phyloP scores from a whole-genome alignment of 2,113 vertebrate species.

The Astatotilapia flaviijosephi region DNA sequence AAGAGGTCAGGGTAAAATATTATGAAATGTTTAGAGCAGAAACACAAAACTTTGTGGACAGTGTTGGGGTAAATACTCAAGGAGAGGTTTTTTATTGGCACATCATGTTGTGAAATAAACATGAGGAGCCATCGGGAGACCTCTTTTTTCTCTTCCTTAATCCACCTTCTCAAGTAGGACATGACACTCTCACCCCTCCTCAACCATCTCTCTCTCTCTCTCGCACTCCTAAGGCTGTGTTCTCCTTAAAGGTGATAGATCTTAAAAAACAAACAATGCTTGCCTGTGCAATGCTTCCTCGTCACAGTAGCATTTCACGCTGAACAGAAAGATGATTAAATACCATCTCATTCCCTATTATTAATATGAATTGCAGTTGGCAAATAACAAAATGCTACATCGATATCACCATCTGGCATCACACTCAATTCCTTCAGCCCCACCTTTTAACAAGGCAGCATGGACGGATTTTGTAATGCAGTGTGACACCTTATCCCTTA shows the following conservation, averaged over 20 bases:
- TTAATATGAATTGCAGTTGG: neutral
- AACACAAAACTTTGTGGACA: neutral
- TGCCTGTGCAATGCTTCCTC: neutral
- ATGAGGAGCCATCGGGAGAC: slow-evolving; percentile 46
- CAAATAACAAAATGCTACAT: neutral
- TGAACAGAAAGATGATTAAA: neutral
- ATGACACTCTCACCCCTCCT: neutral
- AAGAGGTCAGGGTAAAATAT: slow-evolving; percentile 26
- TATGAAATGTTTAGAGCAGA: slow-evolving; percentile 6
- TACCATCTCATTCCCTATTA: neutral
- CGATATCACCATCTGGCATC: neutral
- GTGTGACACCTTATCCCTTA: neutral
- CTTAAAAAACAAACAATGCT: neutral
- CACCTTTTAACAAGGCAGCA: neutral
- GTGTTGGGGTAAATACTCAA: slow-evolving; percentile 15
- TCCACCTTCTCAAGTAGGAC: slow-evolving; percentile 60
- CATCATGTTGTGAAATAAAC: slow-evolving; percentile 54
- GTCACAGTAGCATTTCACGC: neutral
- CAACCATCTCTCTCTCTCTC: neutral
- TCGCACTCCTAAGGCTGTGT: neutral
- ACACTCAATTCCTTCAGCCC: neutral
- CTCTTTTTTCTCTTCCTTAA: slow-evolving; percentile 46
- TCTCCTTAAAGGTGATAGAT: neutral
- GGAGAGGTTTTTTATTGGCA: slow-evolving; percentile 50
- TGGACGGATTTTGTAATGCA: neutral